A percentile compares a stretch with the other conserved stretches of the same genome.
Conservation (phyloP, 2,888 invertebrate species). For the Drosophila monieri region DNA sequence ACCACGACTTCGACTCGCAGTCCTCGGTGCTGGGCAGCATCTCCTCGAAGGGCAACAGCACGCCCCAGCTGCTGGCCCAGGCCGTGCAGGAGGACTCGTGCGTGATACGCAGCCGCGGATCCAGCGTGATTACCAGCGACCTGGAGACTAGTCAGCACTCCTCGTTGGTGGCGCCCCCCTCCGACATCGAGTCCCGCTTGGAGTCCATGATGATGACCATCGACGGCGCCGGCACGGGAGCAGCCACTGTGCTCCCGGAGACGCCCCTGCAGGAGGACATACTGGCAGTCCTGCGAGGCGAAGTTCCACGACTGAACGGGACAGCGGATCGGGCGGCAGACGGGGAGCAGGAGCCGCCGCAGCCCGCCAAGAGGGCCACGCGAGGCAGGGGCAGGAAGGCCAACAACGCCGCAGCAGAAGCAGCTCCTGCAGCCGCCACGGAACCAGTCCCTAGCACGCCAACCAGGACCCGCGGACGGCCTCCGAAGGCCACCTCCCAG, state of each 20-base stretch:
- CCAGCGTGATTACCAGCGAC: constrained; percentile 84
- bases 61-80: constrained; percentile 79
- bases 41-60: constrained; percentile 83
- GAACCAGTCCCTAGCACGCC: constrained; percentile 14
- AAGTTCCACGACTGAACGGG: constrained; percentile 56
- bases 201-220: constrained; percentile 83
- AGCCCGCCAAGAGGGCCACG: constrained; percentile 62
- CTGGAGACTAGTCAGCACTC: constrained; percentile 84
- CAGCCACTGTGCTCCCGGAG: constrained; percentile 28
- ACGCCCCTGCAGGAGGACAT: constrained; percentile 81
- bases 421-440: constrained; percentile 40
- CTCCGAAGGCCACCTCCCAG: constrained; percentile 26
- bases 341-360: constrained; percentile 3
- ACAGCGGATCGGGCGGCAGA: constrained; percentile 20
- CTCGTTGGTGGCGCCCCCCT: constrained; percentile 83
- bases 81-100: constrained; percentile 82
- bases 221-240: constrained; percentile 55
- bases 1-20: constrained; percentile 83
- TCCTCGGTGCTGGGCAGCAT: constrained; percentile 84
- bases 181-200: constrained; percentile 82
- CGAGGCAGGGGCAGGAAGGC: constrained; percentile 68
- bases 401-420: constrained; percentile 34
- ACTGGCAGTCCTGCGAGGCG: constrained; percentile 80
- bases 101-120: constrained; percentile 83
- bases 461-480: constrained; percentile 62